phyloP scores from a whole-genome alignment of 2,888 invertebrate genomes.

The Calephelis perditalis region DNA sequence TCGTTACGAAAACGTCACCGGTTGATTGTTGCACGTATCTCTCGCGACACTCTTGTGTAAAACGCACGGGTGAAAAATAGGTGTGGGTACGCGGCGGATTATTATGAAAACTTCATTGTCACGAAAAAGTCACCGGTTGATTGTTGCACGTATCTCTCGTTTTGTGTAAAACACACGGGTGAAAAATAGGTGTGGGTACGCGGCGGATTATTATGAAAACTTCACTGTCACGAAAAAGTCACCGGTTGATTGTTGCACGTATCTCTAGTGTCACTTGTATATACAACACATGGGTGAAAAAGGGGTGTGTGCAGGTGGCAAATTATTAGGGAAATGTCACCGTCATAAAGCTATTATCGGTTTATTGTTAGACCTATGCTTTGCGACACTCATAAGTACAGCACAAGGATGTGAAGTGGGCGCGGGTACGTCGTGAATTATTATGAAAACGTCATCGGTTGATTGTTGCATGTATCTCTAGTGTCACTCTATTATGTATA shows the following conservation, averaged over 20 bases:
- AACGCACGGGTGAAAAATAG: slow-evolving; percentile 26
- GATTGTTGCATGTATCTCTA: slow-evolving; percentile 48
- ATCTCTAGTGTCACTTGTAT: neutral
- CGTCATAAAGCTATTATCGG: neutral
- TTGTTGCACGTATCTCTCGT: neutral
- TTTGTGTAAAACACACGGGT: slow-evolving; percentile 31
- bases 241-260: neutral
- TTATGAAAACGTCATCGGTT: slow-evolving; percentile 23
- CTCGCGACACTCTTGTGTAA: slow-evolving; percentile 29
- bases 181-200: neutral
- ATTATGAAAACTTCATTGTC: no score
- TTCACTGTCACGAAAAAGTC: no score
- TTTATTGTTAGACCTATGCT: neutral
- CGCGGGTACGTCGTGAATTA: no score
- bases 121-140: neutral
- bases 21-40: slow-evolving; percentile 49
- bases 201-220: no score
- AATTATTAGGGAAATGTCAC: no score
- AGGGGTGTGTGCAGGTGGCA: neutral
- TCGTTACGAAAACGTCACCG: slow-evolving; percentile 43
- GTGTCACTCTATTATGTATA: slow-evolving; percentile 24
- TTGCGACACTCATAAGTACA: slow-evolving; percentile 1
- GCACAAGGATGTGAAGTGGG: slow-evolving; percentile 25
- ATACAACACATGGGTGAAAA: slow-evolving; percentile 27
- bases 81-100: no score